A percentile compares a stretch with the other conserved stretches of the same genome.
phyloP scores from a whole-genome alignment of 2,888 invertebrate genomes.

The Dryocosmus kuriphilus region DNA sequence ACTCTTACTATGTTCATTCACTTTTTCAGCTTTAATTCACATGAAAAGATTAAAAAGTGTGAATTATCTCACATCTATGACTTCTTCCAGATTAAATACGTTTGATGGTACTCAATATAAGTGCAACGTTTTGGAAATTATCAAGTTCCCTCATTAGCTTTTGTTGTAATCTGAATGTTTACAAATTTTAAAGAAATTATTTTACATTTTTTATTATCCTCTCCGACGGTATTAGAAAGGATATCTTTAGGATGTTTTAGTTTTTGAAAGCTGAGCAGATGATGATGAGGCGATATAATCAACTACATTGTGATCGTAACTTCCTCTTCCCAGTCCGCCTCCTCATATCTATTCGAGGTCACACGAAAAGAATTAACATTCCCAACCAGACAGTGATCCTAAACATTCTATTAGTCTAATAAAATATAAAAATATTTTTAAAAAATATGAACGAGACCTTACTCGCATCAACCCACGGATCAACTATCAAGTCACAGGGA shows the following conservation, averaged over 20 bases:
- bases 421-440: not conserved
- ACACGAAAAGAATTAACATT: not conserved
- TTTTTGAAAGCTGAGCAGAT: not conserved
- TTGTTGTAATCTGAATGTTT: too few species aligned
- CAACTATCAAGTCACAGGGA: slow-evolving; percentile 15
- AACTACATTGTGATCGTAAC: not conserved
- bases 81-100: too few species aligned
- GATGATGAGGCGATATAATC: not conserved
- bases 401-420: not conserved
- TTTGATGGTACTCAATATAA: too few species aligned
- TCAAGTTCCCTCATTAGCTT: too few species aligned
- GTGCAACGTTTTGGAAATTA: too few species aligned
- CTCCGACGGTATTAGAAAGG: too few species aligned
- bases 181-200: too few species aligned
- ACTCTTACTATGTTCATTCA: not conserved
- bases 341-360: not conserved
- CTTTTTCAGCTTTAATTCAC: not conserved
- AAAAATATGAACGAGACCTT: slow-evolving; percentile 8
- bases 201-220: too few species aligned
- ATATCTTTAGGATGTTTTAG: not conserved
- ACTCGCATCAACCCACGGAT: slow-evolving; percentile 23
- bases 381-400: not conserved
- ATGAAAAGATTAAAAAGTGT: too few species aligned
- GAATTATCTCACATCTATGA: too few species aligned
- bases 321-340: slow-evolving; percentile 6